Percentiles rank a stretch among this genome's conserved stretches.
Evolutionary conservation across 2,113 vertebrate genomes (phyloP).

Genomic region (Neofelis nebulosa): DNA sequence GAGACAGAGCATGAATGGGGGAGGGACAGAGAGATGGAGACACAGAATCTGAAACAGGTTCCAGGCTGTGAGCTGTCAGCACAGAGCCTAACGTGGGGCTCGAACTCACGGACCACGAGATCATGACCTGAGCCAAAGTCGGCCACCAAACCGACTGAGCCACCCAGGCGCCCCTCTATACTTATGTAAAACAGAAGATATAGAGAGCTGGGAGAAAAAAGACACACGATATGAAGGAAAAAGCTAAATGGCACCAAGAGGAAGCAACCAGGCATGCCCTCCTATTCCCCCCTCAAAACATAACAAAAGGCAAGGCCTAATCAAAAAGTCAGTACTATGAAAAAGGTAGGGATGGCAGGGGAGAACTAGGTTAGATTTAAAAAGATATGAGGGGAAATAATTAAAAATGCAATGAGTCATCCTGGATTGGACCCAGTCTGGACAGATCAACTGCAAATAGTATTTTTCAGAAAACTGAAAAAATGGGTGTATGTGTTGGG

Average conservation of each 20-base stretch:
- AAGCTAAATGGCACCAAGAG: neutral
- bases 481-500: neutral
- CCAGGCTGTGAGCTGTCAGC: no score
- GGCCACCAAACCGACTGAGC: no score
- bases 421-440: neutral
- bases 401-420: neutral
- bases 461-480: neutral
- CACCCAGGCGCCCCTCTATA: neutral
- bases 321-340: neutral
- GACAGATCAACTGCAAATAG: neutral
- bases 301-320: neutral
- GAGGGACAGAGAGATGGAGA: no score
- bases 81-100: no score
- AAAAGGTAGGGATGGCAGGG: neutral
- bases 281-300: neutral
- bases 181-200: slow-evolving; percentile 21
- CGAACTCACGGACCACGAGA: no score
- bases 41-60: no score
- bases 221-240: neutral
- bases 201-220: neutral
- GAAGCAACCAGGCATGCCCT: neutral
- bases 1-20: no score
- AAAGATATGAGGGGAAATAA: neutral
- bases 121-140: no score
- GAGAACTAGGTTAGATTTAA: neutral